These are phyloP conservation scores for Drosophila tani DNA, from an alignment of 1,140 invertebrate genomes.

Conservation along the genomic window DNA sequence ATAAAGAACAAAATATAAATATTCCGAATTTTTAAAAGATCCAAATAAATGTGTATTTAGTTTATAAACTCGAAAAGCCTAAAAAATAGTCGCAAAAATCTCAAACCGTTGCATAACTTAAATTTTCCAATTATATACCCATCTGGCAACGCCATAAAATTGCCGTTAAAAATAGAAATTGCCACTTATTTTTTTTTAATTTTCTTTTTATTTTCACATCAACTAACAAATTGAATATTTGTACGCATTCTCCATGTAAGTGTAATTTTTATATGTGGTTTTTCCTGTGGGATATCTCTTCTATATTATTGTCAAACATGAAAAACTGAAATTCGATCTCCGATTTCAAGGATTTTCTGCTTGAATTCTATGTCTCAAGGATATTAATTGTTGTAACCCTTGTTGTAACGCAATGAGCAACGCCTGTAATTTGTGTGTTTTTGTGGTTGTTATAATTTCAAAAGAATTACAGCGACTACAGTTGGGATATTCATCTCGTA, in stretches of 20 bases:
- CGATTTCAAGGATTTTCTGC: constrained; percentile 29
- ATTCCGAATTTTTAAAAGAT: too few relatives aligned
- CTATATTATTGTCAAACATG: constrained; percentile 2
- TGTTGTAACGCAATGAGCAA: constrained; percentile 26
- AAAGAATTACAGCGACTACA: constrained; percentile 40
- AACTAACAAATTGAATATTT: constrained; percentile 63
- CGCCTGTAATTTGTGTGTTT: constrained; percentile 1
- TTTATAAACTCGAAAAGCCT: too few relatives aligned
- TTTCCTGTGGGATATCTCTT: constrained; percentile 18
- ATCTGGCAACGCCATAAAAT: too few relatives aligned
- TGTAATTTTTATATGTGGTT: constrained; percentile 24
- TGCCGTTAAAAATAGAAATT: not conserved
- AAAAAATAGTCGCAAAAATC: too few relatives aligned
- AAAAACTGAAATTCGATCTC: constrained; percentile 22
- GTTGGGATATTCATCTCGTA: constrained; percentile 42
- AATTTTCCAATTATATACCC: too few relatives aligned
- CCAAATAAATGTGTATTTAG: too few relatives aligned
- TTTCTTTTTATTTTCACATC: constrained; percentile 61
- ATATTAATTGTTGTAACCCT: constrained; percentile 2
- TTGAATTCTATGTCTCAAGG: constrained; percentile 46
- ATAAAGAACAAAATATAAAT: too few relatives aligned
- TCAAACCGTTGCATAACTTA: too few relatives aligned
- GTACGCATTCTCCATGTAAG: constrained; percentile 32
- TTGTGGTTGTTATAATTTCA: constrained; percentile 39
- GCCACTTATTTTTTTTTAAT: constrained; percentile 9